Percentiles rank a stretch among this genome's conserved stretches.
These are phyloP conservation scores for Coremacera marginata DNA, from an alignment of 2,888 invertebrate genomes.

Conservation along the genomic window DNA sequence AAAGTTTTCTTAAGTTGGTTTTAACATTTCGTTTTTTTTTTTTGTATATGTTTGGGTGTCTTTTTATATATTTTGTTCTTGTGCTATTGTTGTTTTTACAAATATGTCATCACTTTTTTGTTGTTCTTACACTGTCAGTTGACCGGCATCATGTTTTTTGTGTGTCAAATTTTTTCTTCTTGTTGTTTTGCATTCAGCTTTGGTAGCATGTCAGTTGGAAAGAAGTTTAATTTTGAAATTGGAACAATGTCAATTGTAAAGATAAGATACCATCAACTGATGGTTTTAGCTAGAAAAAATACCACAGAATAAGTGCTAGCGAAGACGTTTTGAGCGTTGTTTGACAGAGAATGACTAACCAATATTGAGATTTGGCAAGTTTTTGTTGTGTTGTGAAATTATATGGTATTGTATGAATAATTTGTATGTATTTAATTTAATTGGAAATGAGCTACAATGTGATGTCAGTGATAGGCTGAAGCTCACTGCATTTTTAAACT, in stretches of 20 bases:
- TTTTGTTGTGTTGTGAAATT: too few relatives aligned
- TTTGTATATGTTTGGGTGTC: constrained; percentile 51
- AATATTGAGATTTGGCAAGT: too few relatives aligned
- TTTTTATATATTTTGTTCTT: constrained; percentile 45
- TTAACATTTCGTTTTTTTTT: constrained; percentile 53
- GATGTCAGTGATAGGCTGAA: too few relatives aligned
- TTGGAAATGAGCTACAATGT: too few relatives aligned
- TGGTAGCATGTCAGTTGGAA: constrained; percentile 54
- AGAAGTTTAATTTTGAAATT: constrained; percentile 68
- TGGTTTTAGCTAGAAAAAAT: background rate
- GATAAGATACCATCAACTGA: constrained; percentile 50
- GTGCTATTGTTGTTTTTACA: constrained; percentile 22
- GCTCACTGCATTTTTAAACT: too few relatives aligned
- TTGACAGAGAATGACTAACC: background rate
- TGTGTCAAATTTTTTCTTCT: constrained; percentile 39
- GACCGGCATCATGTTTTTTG: constrained; percentile 1
- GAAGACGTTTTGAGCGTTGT: background rate
- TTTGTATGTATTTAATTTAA: too few relatives aligned
- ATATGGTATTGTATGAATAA: too few relatives aligned
- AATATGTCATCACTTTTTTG: constrained; percentile 24
- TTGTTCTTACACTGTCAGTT: constrained; percentile 18
- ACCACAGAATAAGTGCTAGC: background rate
- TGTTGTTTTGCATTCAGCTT: constrained; percentile 45
- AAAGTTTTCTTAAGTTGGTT: constrained; percentile 57
- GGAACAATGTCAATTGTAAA: constrained; percentile 67